Evolutionary conservation across 2,888 invertebrate genomes (phyloP).

Genomic region (Cephus sareptanus): DNA sequence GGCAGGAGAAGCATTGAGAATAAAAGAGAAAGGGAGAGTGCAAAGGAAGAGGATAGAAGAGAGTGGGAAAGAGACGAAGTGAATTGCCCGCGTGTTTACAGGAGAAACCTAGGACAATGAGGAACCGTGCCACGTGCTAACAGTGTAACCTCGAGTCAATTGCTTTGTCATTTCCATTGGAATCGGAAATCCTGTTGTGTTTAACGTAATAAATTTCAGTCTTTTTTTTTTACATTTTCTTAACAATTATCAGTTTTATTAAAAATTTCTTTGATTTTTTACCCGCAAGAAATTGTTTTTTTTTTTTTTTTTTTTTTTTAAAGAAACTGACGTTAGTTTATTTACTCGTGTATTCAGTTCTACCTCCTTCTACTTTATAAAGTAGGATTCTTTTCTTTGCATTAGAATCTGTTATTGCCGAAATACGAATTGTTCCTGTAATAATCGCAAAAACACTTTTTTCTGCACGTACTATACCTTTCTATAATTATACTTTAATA

Average conservation of each 20-base stretch:
- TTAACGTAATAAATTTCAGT: background rate
- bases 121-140: conserved; percentile 48
- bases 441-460: background rate
- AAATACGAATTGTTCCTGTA: background rate
- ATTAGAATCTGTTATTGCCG: background rate
- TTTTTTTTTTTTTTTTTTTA: background rate
- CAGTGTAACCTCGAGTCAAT: background rate
- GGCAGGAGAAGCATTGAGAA: background rate
- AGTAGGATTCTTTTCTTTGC: background rate
- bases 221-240: background rate
- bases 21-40: conserved; percentile 6
- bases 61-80: conserved; percentile 22
- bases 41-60: conserved; percentile 20
- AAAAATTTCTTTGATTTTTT: background rate
- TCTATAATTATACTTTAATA: background rate
- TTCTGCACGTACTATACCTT: too few species aligned
- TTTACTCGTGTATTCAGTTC: background rate
- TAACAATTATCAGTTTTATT: background rate
- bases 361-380: background rate
- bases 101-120: conserved; percentile 24
- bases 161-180: background rate
- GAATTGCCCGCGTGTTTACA: background rate
- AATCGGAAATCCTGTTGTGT: background rate
- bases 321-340: background rate
- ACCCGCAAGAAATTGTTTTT: background rate